Conservation (phyloP, 2,888 invertebrate genomes). For the Lycia hirtaria region DNA sequence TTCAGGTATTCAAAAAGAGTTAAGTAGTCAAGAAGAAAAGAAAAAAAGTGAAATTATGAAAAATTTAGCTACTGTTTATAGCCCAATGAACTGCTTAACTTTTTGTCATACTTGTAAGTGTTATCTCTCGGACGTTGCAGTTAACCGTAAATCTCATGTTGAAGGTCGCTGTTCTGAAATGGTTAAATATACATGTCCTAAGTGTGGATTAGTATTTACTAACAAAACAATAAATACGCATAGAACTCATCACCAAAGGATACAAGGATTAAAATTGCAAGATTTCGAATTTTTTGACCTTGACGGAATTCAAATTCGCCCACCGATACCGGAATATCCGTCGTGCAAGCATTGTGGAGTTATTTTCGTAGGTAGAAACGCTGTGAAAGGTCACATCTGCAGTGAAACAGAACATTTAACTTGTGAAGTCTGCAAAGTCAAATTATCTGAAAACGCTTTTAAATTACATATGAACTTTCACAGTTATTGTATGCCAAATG, state of each 20-base stretch:
- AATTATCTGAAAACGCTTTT: slow-evolving; percentile 57
- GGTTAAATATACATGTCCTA: slow-evolving; percentile 52
- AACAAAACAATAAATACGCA: slow-evolving; percentile 50
- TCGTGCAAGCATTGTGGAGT: slow-evolving; percentile 60
- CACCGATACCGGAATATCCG: slow-evolving; percentile 65
- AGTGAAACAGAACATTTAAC: slow-evolving; percentile 49
- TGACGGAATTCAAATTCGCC: slow-evolving; percentile 53
- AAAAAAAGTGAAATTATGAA: slow-evolving; percentile 3
- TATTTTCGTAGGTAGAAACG: slow-evolving; percentile 57
- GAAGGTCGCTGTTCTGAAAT: slow-evolving; percentile 52
- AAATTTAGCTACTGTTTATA: slow-evolving; percentile 19
- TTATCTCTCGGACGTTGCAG: slow-evolving; percentile 48
- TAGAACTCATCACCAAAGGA: slow-evolving; percentile 51
- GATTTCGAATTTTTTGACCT: slow-evolving; percentile 65
- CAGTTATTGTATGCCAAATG: slow-evolving; percentile 47
- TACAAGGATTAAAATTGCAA: slow-evolving; percentile 53
- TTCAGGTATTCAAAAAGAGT: neutral
- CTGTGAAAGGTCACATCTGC: slow-evolving; percentile 55
- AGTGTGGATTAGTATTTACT: slow-evolving; percentile 65
- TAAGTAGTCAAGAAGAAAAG: neutral
- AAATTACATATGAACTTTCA: slow-evolving; percentile 69
- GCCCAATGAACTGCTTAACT: slow-evolving; percentile 40
- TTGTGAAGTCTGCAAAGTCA: slow-evolving; percentile 61
- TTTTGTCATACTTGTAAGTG: slow-evolving; percentile 65
- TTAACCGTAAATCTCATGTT: slow-evolving; percentile 48